Percentiles rank a stretch among this genome's conserved stretches.
phyloP scores from a whole-genome alignment of 2,888 invertebrate species.

The Graphium colonna region DNA sequence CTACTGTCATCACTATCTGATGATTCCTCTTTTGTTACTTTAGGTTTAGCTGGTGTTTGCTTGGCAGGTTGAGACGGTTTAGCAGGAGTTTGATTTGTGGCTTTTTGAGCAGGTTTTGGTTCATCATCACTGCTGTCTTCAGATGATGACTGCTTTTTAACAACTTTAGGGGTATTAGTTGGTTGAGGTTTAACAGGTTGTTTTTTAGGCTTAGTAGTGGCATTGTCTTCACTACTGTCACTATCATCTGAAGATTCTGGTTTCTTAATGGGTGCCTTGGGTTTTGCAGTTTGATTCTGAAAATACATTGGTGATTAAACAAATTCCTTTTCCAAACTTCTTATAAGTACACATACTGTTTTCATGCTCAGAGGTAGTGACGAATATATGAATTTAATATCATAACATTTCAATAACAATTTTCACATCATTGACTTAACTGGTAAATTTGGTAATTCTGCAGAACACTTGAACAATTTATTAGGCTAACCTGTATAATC shows the following conservation, averaged over 20 bases:
- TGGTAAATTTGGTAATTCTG: too few species aligned
- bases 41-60: conserved; percentile 36
- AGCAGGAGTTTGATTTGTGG: conserved; percentile 20
- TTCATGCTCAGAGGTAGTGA: conserved; percentile 63
- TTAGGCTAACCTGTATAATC: too few species aligned
- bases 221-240: conserved; percentile 55
- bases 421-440: conserved; percentile 45
- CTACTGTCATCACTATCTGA: conserved; percentile 57
- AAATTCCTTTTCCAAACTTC: background rate
- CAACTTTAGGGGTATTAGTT: conserved; percentile 30
- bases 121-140: conserved; percentile 42
- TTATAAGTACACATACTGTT: background rate
- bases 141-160: conserved; percentile 46
- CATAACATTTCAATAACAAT: conserved; percentile 41
- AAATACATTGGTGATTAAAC: conserved; percentile 5
- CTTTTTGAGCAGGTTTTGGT: conserved; percentile 32
- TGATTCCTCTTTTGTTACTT: conserved; percentile 51
- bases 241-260: conserved; percentile 53
- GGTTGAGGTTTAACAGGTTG: conserved; percentile 42
- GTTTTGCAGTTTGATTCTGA: conserved; percentile 32
- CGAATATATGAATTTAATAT: conserved; percentile 48
- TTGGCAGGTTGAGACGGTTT: conserved; percentile 27
- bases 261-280: conserved; percentile 50
- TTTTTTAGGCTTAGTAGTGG: conserved; percentile 40
- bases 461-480: background rate